Evolutionary conservation across 2,797 vertebrate genomes (phyloP).

Genomic region (Sebastes dallii): DNA sequence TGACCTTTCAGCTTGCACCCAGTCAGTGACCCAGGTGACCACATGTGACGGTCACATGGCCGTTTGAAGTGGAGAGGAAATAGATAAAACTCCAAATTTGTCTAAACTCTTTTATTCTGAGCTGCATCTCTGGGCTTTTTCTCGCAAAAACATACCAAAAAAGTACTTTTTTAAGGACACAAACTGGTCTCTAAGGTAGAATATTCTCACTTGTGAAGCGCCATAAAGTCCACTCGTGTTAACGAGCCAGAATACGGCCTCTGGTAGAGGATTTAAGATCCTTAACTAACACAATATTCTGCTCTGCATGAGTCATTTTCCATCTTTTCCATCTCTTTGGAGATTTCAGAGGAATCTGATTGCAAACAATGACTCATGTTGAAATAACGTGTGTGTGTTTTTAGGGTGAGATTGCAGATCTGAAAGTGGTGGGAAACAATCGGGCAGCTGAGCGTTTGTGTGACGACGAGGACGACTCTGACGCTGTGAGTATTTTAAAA

Average conservation of each 20-base stretch:
- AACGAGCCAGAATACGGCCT: neutral
- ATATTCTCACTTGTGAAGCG: neutral
- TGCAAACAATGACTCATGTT: neutral
- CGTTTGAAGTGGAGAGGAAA: neutral
- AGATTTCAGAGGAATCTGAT: constrained; percentile 6
- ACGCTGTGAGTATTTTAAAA: constrained; percentile 63
- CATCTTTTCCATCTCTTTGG: constrained; percentile 1
- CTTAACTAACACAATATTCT: neutral
- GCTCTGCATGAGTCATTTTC: constrained; percentile 3
- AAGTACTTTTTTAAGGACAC: neutral
- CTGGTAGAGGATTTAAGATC: neutral
- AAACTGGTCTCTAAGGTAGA: neutral
- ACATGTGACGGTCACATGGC: constrained; percentile 17
- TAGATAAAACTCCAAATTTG: neutral
- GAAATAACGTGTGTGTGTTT: constrained; percentile 1
- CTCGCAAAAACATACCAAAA: fast-evolving
- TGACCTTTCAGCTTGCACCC: constrained; percentile 4
- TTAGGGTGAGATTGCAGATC: constrained; percentile 88
- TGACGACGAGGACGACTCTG: constrained; percentile 85
- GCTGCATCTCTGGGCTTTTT: neutral
- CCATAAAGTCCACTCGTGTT: neutral
- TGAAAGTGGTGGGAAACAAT: constrained; percentile 83
- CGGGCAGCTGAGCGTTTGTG: constrained; percentile 84
- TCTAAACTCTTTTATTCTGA: neutral
- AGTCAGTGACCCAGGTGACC: constrained; percentile 5